A percentile compares a stretch with the other conserved stretches of the same genome.
Conservation (phyloP, 1,140 invertebrate species). For the Listronotus bonariensis region DNA sequence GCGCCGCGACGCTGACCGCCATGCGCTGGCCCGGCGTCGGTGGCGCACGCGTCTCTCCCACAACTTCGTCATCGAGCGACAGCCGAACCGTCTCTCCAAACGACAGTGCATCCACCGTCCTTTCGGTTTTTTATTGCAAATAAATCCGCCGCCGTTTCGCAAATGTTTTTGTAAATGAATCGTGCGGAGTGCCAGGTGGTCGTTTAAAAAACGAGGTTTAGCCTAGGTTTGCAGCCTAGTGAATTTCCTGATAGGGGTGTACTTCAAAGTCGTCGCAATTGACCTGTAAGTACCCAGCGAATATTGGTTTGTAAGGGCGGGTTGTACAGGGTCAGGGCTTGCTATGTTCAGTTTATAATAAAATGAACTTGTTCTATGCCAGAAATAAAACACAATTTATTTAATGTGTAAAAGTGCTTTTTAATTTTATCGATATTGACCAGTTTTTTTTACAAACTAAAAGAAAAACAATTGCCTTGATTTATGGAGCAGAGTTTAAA, state of each 20-base stretch:
- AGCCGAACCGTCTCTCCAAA: constrained; percentile 27
- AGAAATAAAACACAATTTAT: no score
- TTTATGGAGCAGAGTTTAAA: no score
- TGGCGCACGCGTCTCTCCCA: constrained; percentile 29
- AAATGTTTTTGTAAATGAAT: constrained; percentile 12
- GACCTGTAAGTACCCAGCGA: constrained; percentile 24
- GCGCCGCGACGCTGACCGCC: constrained; percentile 26
- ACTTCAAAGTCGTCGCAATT: constrained; percentile 17
- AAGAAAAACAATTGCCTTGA: no score
- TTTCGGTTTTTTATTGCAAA: constrained; percentile 25
- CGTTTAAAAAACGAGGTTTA: constrained; percentile 2
- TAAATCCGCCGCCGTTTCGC: constrained; percentile 8
- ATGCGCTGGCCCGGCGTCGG: constrained; percentile 22
- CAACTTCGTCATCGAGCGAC: constrained; percentile 29
- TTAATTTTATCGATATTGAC: no score
- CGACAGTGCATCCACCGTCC: constrained; percentile 9
- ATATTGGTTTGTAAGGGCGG: constrained; percentile 16
- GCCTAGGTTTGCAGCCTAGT: background rate
- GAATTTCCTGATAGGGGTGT: background rate
- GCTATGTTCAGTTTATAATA: background rate
- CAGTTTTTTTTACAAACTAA: no score
- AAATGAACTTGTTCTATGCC: no score
- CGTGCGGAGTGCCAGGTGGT: constrained; percentile 7
- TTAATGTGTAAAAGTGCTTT: no score
- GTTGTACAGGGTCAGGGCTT: constrained; percentile 14